A percentile compares a stretch with the other conserved stretches of the same genome.
phyloP scores from a whole-genome alignment of 2,888 invertebrate species.

The Rosalia funebris region DNA sequence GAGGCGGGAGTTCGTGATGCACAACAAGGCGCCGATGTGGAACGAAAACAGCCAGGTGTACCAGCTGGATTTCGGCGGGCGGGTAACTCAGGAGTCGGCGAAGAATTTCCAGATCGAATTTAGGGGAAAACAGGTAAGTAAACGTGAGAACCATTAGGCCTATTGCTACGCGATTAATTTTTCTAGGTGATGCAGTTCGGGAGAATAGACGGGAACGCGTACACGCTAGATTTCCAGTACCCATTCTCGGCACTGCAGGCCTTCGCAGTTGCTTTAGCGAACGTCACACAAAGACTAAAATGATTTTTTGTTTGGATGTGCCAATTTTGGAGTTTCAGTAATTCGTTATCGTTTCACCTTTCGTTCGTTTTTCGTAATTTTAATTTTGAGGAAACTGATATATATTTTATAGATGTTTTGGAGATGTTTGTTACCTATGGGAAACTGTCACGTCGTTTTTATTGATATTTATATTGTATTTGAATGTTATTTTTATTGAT shows the following conservation, averaged over 20 bases:
- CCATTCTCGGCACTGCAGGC: constrained; percentile 99
- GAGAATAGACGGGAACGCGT: constrained; percentile 97
- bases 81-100: constrained; percentile 98
- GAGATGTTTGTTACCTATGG: constrained; percentile 40
- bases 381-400: constrained; percentile 36
- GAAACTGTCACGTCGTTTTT: constrained; percentile 35
- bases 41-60: constrained; percentile 99
- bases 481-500: constrained; percentile 38
- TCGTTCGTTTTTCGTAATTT: constrained; percentile 30
- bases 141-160: too few relatives aligned
- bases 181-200: constrained; percentile 99
- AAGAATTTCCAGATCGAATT: constrained; percentile 99
- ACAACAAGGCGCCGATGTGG: constrained; percentile 93
- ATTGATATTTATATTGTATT: constrained; percentile 45
- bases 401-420: constrained; percentile 49
- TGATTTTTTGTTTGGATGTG: constrained; percentile 58
- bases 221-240: constrained; percentile 98
- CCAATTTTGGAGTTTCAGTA: constrained; percentile 37
- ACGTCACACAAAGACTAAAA: constrained; percentile 94
- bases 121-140: constrained; percentile 87
- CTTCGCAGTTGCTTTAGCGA: constrained; percentile 96
- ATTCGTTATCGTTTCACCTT: constrained; percentile 20
- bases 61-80: constrained; percentile 97
- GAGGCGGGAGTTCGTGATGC: constrained; percentile 89
- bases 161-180: too few relatives aligned